These are phyloP conservation scores for Ladona fulva DNA, from an alignment of 1,140 invertebrate species.

Conservation along the genomic window DNA sequence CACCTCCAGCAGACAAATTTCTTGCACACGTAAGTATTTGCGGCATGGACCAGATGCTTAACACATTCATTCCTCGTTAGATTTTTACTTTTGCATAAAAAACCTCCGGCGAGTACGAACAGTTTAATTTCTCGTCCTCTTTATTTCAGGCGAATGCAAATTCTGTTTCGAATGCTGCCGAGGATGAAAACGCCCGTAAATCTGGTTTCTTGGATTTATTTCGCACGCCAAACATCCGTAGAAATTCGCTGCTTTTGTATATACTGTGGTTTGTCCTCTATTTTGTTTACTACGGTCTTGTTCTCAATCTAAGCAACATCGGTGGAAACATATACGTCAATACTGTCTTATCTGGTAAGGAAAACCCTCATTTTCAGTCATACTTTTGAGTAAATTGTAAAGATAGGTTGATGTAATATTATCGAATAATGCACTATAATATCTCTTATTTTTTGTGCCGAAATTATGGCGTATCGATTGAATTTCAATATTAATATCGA, in stretches of 20 bases:
- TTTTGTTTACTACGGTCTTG: constrained; percentile 60
- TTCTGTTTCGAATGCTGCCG: not conserved
- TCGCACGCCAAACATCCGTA: constrained; percentile 46
- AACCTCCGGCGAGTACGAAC: too few species aligned
- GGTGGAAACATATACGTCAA: constrained; percentile 60
- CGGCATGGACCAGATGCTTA: not conserved
- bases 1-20: not conserved
- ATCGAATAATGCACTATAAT: too few species aligned
- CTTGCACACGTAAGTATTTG: not conserved
- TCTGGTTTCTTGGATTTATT: constrained; percentile 51
- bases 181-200: constrained; percentile 20
- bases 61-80: too few species aligned
- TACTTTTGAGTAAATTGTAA: too few species aligned
- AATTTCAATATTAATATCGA: too few species aligned
- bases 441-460: too few species aligned
- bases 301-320: constrained; percentile 59
- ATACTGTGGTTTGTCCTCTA: constrained; percentile 64
- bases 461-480: too few species aligned
- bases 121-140: too few species aligned
- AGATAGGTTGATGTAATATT: too few species aligned
- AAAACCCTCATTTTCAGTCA: too few species aligned
- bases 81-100: too few species aligned
- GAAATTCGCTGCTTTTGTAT: constrained; percentile 54
- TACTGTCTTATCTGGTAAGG: constrained; percentile 43
- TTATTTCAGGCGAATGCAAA: not conserved